Percentiles rank a stretch among this genome's conserved stretches.
Conservation (phyloP, 1,140 invertebrate genomes). For the Leucophenga varia region DNA sequence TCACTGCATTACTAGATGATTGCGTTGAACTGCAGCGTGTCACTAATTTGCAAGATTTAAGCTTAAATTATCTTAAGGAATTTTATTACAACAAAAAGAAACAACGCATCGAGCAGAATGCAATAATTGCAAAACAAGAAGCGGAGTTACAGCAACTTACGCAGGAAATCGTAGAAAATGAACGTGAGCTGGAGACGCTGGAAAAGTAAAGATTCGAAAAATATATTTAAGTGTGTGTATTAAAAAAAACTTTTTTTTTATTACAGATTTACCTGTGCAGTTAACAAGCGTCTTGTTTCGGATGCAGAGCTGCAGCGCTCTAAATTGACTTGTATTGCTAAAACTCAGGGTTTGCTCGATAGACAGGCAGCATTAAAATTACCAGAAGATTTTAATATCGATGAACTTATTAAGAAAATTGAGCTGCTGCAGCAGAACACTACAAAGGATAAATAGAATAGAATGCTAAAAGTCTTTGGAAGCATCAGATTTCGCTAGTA, state of each 20-base stretch:
- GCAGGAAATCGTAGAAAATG: slow-evolving; percentile 4
- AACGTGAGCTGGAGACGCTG: slow-evolving; percentile 22
- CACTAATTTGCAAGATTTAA: slow-evolving; percentile 26
- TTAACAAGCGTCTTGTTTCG: slow-evolving; percentile 25
- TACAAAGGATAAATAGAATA: slow-evolving; percentile 4
- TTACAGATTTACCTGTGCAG: slow-evolving; percentile 23
- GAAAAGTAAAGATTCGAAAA: slow-evolving; percentile 20
- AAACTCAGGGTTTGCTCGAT: slow-evolving; percentile 20
- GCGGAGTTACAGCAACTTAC: slow-evolving; percentile 19
- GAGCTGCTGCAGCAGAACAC: slow-evolving; percentile 19
- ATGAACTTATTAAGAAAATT: slow-evolving; percentile 36
- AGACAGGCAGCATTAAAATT: slow-evolving; percentile 20
- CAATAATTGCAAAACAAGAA: slow-evolving; percentile 14
- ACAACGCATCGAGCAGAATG: slow-evolving; percentile 32
- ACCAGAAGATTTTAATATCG: slow-evolving; percentile 35
- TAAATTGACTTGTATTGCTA: slow-evolving; percentile 14
- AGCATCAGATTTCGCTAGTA: slow-evolving; percentile 23
- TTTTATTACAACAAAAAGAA: slow-evolving; percentile 28
- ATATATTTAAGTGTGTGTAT: not conserved
- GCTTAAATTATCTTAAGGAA: slow-evolving; percentile 29
- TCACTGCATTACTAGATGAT: slow-evolving; percentile 29
- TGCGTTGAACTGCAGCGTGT: slow-evolving; percentile 23
- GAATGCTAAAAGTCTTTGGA: not conserved
- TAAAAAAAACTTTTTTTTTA: not conserved
- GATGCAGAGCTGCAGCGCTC: slow-evolving; percentile 15